Percentiles rank a stretch among this genome's conserved stretches.
phyloP scores from a whole-genome alignment of 2,113 vertebrate species.

The Thinocorus orbignyianus region DNA sequence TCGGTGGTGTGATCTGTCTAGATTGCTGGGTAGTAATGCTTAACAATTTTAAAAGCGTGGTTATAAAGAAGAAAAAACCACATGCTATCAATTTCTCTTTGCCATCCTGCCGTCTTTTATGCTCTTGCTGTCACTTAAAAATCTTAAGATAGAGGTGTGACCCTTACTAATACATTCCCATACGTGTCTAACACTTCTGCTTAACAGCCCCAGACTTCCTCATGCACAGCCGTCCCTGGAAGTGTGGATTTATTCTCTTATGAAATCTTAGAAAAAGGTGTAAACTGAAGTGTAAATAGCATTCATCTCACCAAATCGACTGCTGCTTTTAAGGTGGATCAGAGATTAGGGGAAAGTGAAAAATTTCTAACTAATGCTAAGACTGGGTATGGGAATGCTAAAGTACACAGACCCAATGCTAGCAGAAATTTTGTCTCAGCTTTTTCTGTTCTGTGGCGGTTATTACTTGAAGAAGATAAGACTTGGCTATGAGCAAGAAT shows the following conservation, averaged over 20 bases:
- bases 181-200: constrained; percentile 79
- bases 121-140: constrained; percentile 69
- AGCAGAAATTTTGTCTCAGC: not conserved
- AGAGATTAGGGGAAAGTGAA: constrained; percentile 9
- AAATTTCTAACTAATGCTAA: not conserved
- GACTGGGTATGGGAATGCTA: not conserved
- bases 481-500: not conserved
- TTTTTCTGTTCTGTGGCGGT: not conserved
- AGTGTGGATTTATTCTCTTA: constrained; percentile 82
- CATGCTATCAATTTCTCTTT: constrained; percentile 35
- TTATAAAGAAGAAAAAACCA: constrained; percentile 26
- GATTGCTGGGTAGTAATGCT: not conserved
- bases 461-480: constrained; percentile 15
- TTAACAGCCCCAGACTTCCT: constrained; percentile 75
- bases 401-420: not conserved
- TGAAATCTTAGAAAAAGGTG: constrained; percentile 76
- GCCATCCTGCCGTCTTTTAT: constrained; percentile 44
- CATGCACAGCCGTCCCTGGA: constrained; percentile 67
- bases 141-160: constrained; percentile 76
- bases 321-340: constrained; percentile 68
- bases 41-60: not conserved
- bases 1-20: not conserved
- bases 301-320: constrained; percentile 76
- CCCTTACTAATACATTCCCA: constrained; percentile 79
- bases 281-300: constrained; percentile 83